These are phyloP conservation scores for Hyles euphorbiae DNA, from an alignment of 1,140 invertebrate species.

Conservation along the genomic window DNA sequence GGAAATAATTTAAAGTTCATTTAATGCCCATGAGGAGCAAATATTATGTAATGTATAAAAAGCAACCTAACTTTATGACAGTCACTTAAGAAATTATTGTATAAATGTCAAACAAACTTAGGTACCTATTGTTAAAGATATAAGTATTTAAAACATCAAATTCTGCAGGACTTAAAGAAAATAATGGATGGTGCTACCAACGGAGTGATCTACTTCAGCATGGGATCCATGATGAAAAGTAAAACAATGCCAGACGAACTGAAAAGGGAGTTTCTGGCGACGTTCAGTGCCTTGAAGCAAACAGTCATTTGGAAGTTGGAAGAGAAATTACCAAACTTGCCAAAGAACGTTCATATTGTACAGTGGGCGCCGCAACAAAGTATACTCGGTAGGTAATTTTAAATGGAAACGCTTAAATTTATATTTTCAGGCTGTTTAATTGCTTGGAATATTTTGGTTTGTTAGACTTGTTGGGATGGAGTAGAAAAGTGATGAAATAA, in stretches of 20 bases:
- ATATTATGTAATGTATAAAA: too few species aligned
- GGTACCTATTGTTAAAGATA: too few species aligned
- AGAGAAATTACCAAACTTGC: constrained; percentile 22
- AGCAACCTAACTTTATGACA: too few species aligned
- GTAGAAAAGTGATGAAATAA: too few species aligned
- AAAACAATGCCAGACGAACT: constrained; percentile 64
- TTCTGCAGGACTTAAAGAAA: constrained; percentile 57
- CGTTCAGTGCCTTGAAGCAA: constrained; percentile 73
- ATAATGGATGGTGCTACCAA: constrained; percentile 73
- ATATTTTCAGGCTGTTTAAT: too few species aligned
- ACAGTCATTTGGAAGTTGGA: constrained; percentile 72
- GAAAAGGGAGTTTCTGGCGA: constrained; percentile 61
- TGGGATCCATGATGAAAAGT: constrained; percentile 77
- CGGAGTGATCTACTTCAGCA: constrained; percentile 78
- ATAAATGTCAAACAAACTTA: too few species aligned
- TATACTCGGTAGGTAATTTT: constrained; percentile 15
- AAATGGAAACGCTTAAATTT: neutral
- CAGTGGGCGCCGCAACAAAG: constrained; percentile 30
- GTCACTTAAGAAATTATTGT: too few species aligned
- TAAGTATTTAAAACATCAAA: neutral
- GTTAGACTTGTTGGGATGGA: too few species aligned
- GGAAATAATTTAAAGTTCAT: too few species aligned
- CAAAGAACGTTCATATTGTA: constrained; percentile 31
- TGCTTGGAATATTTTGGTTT: too few species aligned
- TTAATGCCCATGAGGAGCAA: too few species aligned